A percentile compares a stretch with the other conserved stretches of the same genome.
These are phyloP conservation scores for Euphysa ruthae DNA, from an alignment of 30 jellyfish, hydroid and myxozoan genomes.

Conservation along the genomic window DNA sequence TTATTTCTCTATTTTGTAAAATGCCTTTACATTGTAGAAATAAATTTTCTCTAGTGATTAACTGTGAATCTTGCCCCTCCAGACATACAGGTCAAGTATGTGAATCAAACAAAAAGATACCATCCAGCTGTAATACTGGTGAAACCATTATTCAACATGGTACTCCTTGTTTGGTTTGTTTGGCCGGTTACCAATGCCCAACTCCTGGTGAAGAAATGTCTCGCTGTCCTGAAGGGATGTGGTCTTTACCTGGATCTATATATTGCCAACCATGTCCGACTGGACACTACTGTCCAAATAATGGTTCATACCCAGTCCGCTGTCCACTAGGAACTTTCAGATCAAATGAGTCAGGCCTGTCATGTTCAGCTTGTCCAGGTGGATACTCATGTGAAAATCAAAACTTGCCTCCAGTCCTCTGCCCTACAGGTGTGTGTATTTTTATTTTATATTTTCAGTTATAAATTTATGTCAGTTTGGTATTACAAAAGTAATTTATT, in stretches of 20 bases:
- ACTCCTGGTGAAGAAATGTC: conserved; percentile 55
- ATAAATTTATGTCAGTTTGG: too few relatives aligned
- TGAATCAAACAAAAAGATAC: conserved; percentile 44
- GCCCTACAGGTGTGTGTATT: conserved; percentile 48
- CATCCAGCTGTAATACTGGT: conserved; percentile 61
- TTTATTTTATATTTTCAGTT: not conserved
- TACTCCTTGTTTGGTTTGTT: conserved; percentile 61
- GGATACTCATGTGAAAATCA: conserved; percentile 63
- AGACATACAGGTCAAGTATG: conserved; percentile 63
- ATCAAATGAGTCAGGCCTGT: conserved; percentile 10
- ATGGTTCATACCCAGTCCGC: conserved; percentile 33
- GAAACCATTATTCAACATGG: conserved; percentile 49
- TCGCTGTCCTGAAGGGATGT: conserved; percentile 52
- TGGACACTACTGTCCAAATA: conserved; percentile 61
- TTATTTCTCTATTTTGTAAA: too few relatives aligned
- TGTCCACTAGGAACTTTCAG: conserved; percentile 76
- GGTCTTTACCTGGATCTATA: conserved; percentile 62
- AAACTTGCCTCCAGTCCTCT: conserved; percentile 59
- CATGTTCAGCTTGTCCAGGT: conserved; percentile 80
- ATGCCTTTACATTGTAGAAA: too few relatives aligned
- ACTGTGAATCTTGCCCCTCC: conserved; percentile 67
- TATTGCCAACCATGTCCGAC: conserved; percentile 67
- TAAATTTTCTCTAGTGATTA: conserved; percentile 45
- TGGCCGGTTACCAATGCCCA: conserved; percentile 77
- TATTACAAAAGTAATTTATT: too few relatives aligned